phyloP scores from a whole-genome alignment of 2,113 vertebrate species.

The Octodon degus region DNA sequence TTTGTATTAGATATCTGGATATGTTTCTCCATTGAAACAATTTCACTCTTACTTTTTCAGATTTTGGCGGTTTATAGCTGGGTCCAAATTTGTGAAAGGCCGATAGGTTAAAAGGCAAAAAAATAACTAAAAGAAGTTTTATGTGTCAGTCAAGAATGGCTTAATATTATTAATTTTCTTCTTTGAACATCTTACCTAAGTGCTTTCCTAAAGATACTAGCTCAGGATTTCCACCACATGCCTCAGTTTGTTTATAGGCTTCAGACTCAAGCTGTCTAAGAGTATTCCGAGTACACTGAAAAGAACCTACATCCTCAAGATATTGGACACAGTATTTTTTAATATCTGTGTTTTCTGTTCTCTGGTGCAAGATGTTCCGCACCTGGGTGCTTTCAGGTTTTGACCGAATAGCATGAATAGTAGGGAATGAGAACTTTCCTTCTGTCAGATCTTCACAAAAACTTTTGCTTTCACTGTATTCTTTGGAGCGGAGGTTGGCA shows the following conservation, averaged over 20 bases:
- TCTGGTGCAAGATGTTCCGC: conserved; percentile 97
- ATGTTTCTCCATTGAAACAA: background rate
- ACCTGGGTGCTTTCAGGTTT: conserved; percentile 97
- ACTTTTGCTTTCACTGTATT: conserved; percentile 98
- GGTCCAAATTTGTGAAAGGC: conserved; percentile 23
- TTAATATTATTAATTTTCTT: conserved; percentile 81
- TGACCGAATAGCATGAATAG: conserved; percentile 97
- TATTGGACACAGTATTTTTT: conserved; percentile 98
- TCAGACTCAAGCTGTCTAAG: conserved; percentile 92
- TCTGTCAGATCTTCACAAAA: conserved; percentile 98
- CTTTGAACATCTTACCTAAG: conserved; percentile 92
- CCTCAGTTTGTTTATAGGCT: conserved; percentile 92
- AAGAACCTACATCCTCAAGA: conserved; percentile 95
- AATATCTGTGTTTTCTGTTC: conserved; percentile 96
- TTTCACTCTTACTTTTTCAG: background rate
- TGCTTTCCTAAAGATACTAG: conserved; percentile 92
- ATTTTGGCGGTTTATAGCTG: conserved; percentile 29
- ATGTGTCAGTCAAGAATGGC: conserved; percentile 21
- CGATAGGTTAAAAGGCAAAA: conserved; percentile 21
- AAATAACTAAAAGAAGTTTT: background rate
- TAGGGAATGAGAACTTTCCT: conserved; percentile 98
- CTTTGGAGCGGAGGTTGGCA: conserved; percentile 93
- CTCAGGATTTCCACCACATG: conserved; percentile 95
- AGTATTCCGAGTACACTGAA: conserved; percentile 94
- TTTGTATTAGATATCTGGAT: background rate